phyloP scores from a whole-genome alignment of 2,113 vertebrate species.

The Cyprinodon tularosa region DNA sequence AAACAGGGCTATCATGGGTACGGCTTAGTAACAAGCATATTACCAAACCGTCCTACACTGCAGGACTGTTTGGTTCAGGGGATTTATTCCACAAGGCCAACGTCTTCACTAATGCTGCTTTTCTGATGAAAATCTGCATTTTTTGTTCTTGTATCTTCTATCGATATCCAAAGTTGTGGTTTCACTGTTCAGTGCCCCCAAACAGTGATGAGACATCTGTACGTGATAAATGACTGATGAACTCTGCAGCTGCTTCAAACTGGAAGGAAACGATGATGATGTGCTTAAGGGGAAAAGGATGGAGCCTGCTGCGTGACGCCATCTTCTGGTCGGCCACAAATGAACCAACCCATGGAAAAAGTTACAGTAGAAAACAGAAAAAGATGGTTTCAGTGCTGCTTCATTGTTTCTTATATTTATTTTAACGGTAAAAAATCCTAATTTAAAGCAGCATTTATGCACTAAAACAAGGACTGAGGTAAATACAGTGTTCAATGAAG shows the following conservation, averaged over 20 bases:
- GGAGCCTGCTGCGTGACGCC: neutral
- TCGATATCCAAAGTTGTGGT: no score
- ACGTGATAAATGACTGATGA: no score
- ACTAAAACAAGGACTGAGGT: neutral
- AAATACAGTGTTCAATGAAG: neutral
- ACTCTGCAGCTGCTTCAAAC: neutral
- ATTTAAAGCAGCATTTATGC: neutral
- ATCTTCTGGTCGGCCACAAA: neutral
- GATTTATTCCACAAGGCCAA: no score
- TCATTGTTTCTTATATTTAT: neutral
- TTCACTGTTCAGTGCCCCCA: no score
- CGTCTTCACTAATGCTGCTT: no score
- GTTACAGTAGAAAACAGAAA: no score
- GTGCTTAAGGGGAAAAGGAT: neutral
- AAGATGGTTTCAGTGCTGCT: neutral
- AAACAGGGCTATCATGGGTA: conserved; percentile 48
- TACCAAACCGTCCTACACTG: neutral
- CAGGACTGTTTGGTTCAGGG: no score
- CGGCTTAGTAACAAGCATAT: conserved; percentile 38
- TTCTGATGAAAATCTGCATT: no score
- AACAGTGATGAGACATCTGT: no score
- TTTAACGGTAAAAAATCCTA: neutral
- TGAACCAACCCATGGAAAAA: neutral
- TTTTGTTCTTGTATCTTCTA: no score
- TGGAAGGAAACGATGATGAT: neutral